Evolutionary conservation across 2,888 invertebrate species (phyloP), one percentile per base, ranked within the genome.

Genomic region (Cheilosia soror): DNA sequence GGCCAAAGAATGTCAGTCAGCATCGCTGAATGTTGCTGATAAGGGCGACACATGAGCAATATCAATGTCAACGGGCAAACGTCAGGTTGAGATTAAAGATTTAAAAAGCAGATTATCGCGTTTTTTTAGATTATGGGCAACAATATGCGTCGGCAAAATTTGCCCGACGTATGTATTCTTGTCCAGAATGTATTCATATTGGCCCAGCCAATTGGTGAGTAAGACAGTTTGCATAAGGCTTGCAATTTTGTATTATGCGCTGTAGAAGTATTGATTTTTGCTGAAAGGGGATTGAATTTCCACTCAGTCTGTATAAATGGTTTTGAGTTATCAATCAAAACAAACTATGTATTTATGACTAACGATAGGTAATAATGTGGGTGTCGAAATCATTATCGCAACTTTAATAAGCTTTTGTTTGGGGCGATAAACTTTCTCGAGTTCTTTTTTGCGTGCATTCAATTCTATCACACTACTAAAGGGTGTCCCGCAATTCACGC

Each of bases 81-180:
- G 76, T 53, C 37, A 47, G 47, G 15, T 69, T 75, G 68, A 11
- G 37, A 37, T 37, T 37, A 3, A 60, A 44, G 57, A 53, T 66
- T 63, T 55, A 20, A 40, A 47, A 69, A 65, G 63, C 44, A 37
- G 65, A 76, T 81, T 69, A 65, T 76, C 65, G 63, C 20, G 51
- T 51, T 63, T 11, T 11, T 37, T 11, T 11, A 11, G 37, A 11
- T 37, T 37, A 2, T 11, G 37, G 37, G 37, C 37, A 4, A 37
- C 37, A 37, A 11, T 37, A 11, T 37, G 9, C 37, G 37, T 11
- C 37, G 37, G 37, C 37, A 37, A 37, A 11, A 37, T 4, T 4
- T 4, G 3, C 0, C 11, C 57, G 13, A 3, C 15, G 20, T n/a
- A n/a, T 47, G 2, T 5, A 15, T 5, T n/a, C 6, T 42, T n/a